These are phyloP conservation scores for Onthophagus taurus DNA, from an alignment of 1,140 invertebrate genomes.

Conservation along the genomic window DNA sequence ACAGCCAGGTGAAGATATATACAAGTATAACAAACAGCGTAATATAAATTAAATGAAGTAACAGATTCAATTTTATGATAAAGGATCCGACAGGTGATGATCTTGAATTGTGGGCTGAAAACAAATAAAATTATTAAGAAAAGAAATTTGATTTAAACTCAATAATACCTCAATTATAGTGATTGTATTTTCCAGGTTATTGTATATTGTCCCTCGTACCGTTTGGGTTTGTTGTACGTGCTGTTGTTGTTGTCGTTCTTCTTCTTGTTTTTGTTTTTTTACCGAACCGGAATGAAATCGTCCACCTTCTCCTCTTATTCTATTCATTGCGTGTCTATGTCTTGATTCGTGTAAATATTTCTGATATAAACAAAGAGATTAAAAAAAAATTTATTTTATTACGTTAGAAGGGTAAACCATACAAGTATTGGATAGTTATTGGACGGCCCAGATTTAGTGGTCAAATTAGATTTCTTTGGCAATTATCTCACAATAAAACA, in stretches of 20 bases:
- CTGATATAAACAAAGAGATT: slow-evolving; percentile 45
- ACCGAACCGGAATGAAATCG: slow-evolving; percentile 79
- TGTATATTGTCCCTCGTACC: slow-evolving; percentile 26
- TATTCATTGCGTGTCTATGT: slow-evolving; percentile 96
- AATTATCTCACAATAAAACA: no score
- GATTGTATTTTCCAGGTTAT: slow-evolving; percentile 35
- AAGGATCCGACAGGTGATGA: slow-evolving; percentile 5
- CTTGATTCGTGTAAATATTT: slow-evolving; percentile 99
- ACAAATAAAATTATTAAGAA: neutral
- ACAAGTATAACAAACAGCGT: no score
- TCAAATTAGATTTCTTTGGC: no score
- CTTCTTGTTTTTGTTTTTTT: slow-evolving; percentile 43
- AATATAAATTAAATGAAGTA: no score
- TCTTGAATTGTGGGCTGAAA: slow-evolving; percentile 12
- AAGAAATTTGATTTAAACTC: slow-evolving; percentile 1
- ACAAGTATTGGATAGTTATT: no score
- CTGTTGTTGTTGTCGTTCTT: slow-evolving; percentile 18
- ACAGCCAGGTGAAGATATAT: no score
- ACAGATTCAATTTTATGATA: no score
- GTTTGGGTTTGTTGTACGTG: slow-evolving; percentile 16
- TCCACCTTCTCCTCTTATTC: slow-evolving; percentile 92
- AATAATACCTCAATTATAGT: neutral
- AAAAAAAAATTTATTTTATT: no score
- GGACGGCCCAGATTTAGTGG: no score
- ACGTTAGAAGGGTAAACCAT: no score